A percentile compares a stretch with the other conserved stretches of the same genome.
These are phyloP conservation scores for Thymelicus acteon DNA, from an alignment of 2,888 invertebrate genomes.

Conservation along the genomic window DNA sequence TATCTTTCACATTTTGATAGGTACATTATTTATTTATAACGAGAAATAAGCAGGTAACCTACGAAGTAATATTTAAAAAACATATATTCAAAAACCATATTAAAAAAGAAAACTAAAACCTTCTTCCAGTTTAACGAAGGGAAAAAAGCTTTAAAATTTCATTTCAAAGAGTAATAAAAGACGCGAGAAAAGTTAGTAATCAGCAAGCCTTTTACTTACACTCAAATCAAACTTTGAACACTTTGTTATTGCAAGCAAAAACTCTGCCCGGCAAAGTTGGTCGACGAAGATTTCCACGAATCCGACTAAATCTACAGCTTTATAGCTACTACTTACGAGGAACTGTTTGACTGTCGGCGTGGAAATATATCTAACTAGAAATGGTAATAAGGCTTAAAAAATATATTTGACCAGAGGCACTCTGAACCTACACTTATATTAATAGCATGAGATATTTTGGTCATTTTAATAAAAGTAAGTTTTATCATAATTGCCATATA, in stretches of 20 bases:
- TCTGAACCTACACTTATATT: too few relatives aligned
- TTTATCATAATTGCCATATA: too few relatives aligned
- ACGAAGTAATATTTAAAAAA: neutral
- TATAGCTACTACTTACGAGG: neutral
- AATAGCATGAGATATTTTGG: too few relatives aligned
- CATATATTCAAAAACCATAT: neutral
- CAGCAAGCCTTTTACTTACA: constrained; percentile 34
- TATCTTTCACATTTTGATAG: too few relatives aligned
- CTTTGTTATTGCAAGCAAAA: constrained; percentile 48
- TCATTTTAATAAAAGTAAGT: too few relatives aligned
- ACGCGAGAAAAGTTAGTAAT: constrained; percentile 27
- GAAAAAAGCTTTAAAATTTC: constrained; percentile 21
- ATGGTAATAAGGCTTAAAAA: too few relatives aligned
- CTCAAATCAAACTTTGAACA: constrained; percentile 39
- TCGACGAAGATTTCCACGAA: constrained; percentile 30
- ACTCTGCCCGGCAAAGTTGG: constrained; percentile 39
- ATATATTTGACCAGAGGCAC: too few relatives aligned
- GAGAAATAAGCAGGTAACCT: neutral
- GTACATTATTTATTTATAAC: too few relatives aligned
- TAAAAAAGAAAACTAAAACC: neutral
- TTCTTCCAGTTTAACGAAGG: constrained; percentile 1
- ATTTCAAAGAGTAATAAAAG: constrained; percentile 11
- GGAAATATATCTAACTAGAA: neutral
- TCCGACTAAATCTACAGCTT: constrained; percentile 14
- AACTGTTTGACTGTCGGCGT: neutral